Percentiles rank a stretch among this genome's conserved stretches.
These are phyloP conservation scores for Oxygymnocypris stewartii DNA, from an alignment of 2,113 vertebrate genomes.

Conservation along the genomic window DNA sequence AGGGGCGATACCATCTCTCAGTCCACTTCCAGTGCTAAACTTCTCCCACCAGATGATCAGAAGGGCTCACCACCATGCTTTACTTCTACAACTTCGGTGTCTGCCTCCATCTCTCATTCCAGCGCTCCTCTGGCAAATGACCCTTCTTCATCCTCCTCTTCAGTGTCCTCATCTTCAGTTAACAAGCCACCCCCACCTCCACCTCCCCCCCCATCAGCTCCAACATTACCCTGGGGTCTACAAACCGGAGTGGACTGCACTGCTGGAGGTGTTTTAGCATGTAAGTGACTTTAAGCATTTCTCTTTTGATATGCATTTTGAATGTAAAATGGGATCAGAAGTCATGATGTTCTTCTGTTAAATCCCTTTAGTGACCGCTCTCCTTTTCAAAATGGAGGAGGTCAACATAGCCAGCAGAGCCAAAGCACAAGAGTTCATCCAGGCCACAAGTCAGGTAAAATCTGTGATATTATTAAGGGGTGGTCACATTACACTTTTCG, in stretches of 20 bases:
- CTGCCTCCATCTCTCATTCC: conserved; percentile 63
- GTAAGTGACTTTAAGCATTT: conserved; percentile 73
- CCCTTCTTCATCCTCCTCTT: conserved; percentile 70
- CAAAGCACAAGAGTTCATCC: conserved; percentile 92
- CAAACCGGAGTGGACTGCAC: conserved; percentile 89
- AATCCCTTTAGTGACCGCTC: conserved; percentile 78
- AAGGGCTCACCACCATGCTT: conserved; percentile 74
- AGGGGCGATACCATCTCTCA: conserved; percentile 48
- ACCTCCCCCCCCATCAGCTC: conserved; percentile 68
- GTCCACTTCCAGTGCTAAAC: conserved; percentile 61
- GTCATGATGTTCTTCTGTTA: not conserved
- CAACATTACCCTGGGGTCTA: conserved; percentile 84
- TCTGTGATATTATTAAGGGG: too few relatives aligned
- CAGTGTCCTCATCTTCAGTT: conserved; percentile 75
- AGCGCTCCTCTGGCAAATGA: conserved; percentile 67
- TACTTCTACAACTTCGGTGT: conserved; percentile 61
- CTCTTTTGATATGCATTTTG: not conserved
- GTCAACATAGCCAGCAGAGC: conserved; percentile 89
- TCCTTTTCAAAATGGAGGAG: conserved; percentile 95
- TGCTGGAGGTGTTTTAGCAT: conserved; percentile 86
- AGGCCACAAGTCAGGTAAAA: conserved; percentile 90
- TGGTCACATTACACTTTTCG: not conserved
- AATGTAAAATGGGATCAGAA: not conserved
- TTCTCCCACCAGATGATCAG: conserved; percentile 64
- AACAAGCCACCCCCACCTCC: conserved; percentile 71